phyloP scores from a whole-genome alignment of 2,888 invertebrate genomes.

The Eutolmus rufibarbis region DNA sequence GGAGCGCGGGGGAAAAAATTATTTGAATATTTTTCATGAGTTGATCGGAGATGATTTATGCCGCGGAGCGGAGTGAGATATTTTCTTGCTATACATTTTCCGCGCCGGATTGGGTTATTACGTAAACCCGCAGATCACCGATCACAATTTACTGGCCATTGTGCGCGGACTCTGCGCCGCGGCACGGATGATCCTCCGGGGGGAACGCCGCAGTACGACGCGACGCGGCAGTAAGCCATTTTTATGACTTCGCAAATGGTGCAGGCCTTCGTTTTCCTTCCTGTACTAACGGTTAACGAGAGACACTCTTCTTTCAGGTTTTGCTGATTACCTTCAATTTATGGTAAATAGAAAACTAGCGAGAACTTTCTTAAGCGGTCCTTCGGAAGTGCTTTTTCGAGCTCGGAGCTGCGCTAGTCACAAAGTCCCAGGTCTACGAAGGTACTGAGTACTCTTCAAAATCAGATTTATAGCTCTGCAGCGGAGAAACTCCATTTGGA shows the following conservation, averaged over 20 bases:
- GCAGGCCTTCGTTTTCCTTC: background rate
- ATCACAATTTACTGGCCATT: background rate
- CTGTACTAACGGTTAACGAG: slow-evolving; percentile 26
- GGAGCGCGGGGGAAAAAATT: background rate
- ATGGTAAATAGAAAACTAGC: background rate
- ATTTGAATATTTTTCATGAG: slow-evolving; percentile 37
- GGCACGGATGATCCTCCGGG: background rate
- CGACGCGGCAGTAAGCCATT: background rate
- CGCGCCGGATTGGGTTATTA: background rate
- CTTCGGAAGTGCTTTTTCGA: background rate
- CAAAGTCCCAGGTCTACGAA: background rate
- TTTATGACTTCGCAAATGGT: background rate
- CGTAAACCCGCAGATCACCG: background rate
- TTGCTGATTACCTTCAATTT: slow-evolving; percentile 12
- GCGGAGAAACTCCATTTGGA: background rate
- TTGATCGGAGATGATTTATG: background rate
- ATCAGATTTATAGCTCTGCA: background rate
- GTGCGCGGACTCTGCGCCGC: background rate
- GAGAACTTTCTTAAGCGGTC: background rate
- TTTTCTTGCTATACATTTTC: background rate
- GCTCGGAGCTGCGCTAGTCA: background rate
- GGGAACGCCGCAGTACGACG: background rate
- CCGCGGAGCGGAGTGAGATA: background rate
- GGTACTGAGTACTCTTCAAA: background rate
- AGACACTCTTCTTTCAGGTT: background rate